phyloP scores from a whole-genome alignment of 2,888 invertebrate genomes.

The Prenolepis imparis region DNA sequence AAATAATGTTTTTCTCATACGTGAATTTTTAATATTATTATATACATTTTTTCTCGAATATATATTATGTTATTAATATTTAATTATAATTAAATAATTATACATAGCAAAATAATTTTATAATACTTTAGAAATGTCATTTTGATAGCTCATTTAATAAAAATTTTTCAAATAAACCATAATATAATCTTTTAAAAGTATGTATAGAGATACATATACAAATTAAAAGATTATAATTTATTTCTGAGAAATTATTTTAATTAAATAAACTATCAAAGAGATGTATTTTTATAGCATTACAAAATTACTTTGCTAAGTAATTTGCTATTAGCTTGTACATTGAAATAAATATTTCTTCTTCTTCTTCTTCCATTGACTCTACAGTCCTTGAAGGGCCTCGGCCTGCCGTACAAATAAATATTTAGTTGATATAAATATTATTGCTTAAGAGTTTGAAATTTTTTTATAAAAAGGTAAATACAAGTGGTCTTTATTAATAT shows the following conservation, averaged over 20 bases:
- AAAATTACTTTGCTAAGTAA: slow-evolving; percentile 18
- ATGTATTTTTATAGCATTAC: slow-evolving; percentile 5
- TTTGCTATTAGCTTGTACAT: neutral
- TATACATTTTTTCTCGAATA: slow-evolving; percentile 18
- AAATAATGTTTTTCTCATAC: neutral
- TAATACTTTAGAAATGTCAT: no score
- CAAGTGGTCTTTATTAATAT: neutral
- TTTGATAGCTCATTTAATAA: no score
- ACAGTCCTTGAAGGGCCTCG: no score
- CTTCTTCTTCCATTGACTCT: no score
- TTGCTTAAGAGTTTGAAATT: no score
- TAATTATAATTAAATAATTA: no score
- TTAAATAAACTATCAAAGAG: slow-evolving; percentile 13
- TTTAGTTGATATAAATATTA: no score
- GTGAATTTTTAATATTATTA: slow-evolving; percentile 14
- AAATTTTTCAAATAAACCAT: no score
- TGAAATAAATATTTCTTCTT: no score
- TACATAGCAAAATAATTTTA: no score
- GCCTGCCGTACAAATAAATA: no score
- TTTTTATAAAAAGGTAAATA: neutral
- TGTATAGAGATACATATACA: neutral
- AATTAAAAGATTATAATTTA: slow-evolving; percentile 28
- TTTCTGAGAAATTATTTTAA: slow-evolving; percentile 15
- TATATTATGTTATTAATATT: neutral
- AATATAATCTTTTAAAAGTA: no score